phyloP scores from a whole-genome alignment of 2,797 vertebrate species.

The Cheracebus regulus region DNA sequence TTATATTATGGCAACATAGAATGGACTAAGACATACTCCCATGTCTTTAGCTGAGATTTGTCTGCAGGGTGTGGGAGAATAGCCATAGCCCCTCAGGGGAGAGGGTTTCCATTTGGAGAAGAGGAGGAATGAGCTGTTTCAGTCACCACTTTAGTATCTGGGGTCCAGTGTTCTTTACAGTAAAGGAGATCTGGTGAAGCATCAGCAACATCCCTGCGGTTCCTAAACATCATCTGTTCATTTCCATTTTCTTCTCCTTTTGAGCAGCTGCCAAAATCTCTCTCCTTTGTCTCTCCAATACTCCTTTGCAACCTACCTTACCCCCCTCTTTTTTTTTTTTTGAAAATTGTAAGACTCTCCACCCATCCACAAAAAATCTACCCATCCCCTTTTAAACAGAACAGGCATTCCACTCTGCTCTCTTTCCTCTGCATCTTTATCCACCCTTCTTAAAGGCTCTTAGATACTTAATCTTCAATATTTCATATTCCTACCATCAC shows the following conservation, averaged over 20 bases:
- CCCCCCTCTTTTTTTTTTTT: neutral
- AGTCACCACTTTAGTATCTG: neutral
- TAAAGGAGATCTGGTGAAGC: neutral
- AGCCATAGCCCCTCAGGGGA: neutral
- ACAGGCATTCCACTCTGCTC: too few relatives aligned
- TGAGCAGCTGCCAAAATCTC: neutral
- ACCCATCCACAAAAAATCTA: neutral
- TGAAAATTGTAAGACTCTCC: neutral
- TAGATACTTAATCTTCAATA: neutral
- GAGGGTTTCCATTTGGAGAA: neutral
- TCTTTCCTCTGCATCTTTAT: neutral
- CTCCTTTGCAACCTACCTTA: neutral
- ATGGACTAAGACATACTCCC: neutral
- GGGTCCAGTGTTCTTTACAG: neutral
- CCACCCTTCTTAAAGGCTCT: neutral
- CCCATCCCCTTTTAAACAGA: neutral
- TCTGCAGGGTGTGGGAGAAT: neutral
- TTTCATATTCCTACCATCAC: conserved; percentile 37
- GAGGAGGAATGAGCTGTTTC: neutral
- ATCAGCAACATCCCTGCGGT: fast-evolving
- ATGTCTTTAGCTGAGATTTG: neutral
- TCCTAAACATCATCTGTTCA: neutral
- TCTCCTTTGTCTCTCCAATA: neutral
- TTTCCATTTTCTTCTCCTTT: neutral
- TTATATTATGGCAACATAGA: too few relatives aligned